phyloP scores from a whole-genome alignment of 2,888 invertebrate species.

The Epistrophe grossulariae region DNA sequence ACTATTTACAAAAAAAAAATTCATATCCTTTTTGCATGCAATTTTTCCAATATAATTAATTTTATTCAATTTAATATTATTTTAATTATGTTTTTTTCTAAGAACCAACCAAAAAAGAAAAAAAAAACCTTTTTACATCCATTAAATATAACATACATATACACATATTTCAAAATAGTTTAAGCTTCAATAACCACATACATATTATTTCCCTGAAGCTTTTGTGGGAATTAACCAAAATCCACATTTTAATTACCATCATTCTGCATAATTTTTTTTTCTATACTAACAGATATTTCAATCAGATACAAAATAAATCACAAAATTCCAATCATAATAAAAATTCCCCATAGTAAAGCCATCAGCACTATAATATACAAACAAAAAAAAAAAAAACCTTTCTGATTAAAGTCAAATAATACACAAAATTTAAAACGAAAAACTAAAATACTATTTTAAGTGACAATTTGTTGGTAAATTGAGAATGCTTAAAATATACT shows the following conservation, averaged over 20 bases:
- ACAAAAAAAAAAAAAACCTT: background rate
- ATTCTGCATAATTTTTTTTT: background rate
- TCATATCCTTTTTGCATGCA: background rate
- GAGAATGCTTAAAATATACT: background rate
- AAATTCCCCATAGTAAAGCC: background rate
- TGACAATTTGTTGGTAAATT: slow-evolving; percentile 6
- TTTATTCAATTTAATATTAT: background rate
- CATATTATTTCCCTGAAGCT: background rate
- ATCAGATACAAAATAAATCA: background rate
- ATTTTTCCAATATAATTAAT: background rate
- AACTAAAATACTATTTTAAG: background rate
- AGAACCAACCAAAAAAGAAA: background rate
- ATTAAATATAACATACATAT: background rate
- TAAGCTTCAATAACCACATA: background rate
- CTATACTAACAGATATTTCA: background rate
- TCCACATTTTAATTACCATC: background rate
- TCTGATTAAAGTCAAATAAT: background rate
- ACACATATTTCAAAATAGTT: background rate
- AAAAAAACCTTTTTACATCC: background rate
- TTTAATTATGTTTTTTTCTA: background rate
- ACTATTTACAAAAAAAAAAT: too few species aligned
- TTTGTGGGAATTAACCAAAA: background rate
- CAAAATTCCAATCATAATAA: slow-evolving; percentile 16
- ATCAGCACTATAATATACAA: background rate
- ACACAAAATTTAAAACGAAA: slow-evolving; percentile 1